Base-by-base conservation (phyloP, 2,888 invertebrate genomes). In the Synergus japonicus region DNA sequence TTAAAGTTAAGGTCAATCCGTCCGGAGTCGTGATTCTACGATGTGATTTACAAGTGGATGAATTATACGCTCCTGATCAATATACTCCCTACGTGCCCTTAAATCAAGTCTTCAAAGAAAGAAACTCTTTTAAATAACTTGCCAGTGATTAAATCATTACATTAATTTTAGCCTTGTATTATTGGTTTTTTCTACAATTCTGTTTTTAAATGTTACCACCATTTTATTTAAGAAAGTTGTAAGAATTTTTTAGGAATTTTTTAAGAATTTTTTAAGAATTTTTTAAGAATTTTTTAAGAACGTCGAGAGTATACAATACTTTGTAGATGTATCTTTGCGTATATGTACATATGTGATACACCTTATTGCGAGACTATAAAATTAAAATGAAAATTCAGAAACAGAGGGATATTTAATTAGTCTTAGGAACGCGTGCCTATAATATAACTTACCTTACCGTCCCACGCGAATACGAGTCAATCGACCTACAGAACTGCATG, bases 1-100 rank as follows among this genome's bases (percentile, higher is more conserved):
- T 97, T 90, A 97, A 97, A 94, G 97, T 97, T 84, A 97, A 97
- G 94, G 97, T 97, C 63, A 97, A 97, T 93, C 97, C 97, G 86
- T 97, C 97, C 92, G 97, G 97, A 91, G 97, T 97, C 84, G 97
- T 97, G 76, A 97, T 97, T 89, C 93, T 97, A 77, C 94, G 96
- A 88, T 97, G 96, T 13, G 96, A 97, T 91, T 95, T 96, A 37
- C 96, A 96, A 90, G 93, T 94, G 76, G 93, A 94, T 3, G 87
- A 89, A 77, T 80, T 86, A 69, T 90, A 86, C 67, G 77, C 86
- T 18, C 85, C 88, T 69, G 88, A 85, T 84, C 90, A 89, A 44
- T 91, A 86, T 78, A 81, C 90, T 63, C 92, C 91, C 66, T 94
- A 93, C 87, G 92, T 94, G 85, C 94, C 94, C 9, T 89, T 94